Conservation (phyloP, 2,888 invertebrate species). For the Drosophila subquinaria region DNA sequence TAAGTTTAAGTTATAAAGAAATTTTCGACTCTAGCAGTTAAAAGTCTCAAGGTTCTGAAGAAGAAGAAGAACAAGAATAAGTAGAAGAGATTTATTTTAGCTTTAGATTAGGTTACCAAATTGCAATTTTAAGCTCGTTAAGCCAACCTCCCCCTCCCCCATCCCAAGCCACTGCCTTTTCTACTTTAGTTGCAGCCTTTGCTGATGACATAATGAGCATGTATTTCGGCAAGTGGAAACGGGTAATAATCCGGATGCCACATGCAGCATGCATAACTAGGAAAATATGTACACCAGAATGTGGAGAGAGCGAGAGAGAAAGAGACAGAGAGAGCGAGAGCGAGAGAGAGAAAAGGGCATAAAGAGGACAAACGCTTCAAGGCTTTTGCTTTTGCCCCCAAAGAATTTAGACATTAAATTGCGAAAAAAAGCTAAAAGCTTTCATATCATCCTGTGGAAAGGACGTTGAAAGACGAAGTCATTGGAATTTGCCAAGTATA, state of each 20-base stretch:
- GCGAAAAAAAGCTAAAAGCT: conserved; percentile 44
- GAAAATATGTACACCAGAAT: conserved; percentile 13
- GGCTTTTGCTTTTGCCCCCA: conserved; percentile 30
- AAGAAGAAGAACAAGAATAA: neutral
- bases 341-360: conserved; percentile 3
- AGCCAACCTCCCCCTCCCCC: no score
- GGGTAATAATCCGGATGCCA: conserved; percentile 40
- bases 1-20: neutral
- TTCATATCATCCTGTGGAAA: conserved; percentile 55
- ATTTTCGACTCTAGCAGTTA: neutral
- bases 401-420: conserved; percentile 46
- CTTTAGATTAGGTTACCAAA: conserved; percentile 11
- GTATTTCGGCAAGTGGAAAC: conserved; percentile 41
- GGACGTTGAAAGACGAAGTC: conserved; percentile 76
- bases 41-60: neutral
- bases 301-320: neutral
- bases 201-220: conserved; percentile 61
- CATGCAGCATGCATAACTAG: conserved; percentile 32
- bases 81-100: neutral
- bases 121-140: conserved; percentile 14
- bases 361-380: conserved; percentile 38
- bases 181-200: conserved; percentile 17
- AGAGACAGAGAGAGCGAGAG: neutral
- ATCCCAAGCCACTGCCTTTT: neutral
- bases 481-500: conserved; percentile 59